Evolutionary conservation across 2,888 invertebrate genomes (phyloP), one percentile per base, ranked within the genome.

Genomic region (Nephrotoma guestfalica): DNA sequence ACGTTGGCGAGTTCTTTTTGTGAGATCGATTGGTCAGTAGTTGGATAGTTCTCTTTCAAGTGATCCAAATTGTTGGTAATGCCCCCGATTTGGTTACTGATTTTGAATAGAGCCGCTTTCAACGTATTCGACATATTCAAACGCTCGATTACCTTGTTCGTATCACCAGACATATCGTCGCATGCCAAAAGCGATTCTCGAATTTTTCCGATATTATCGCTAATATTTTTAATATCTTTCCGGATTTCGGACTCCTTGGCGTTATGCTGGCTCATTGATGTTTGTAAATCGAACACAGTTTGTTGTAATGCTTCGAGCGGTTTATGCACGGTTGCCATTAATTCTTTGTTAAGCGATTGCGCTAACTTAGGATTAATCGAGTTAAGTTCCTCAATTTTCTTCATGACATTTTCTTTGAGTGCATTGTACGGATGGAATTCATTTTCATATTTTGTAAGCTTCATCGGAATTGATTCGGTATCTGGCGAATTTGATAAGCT

Each of bases 111-210:
- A 88, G 96, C 94, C 41, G 92, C 92, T 90, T 96, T 95, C 40
- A 97, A 92, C 6, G 93, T 93, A 89, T 96, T 95, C 88, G 97
- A 96, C 88, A 94, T 94, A 87, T 95, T 93, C 1, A 98, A 92
- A 87, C 97, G 94, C 88, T 95, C 94, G 86, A 97, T 93, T 87
- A 98, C 95, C 90, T 96, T 96, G 0, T 94, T 93, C 89, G 97
- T 97, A 88, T 96, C 96, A 0, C 98, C 98, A 3, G 96, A 96
- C 91, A 97, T 93, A 89, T 97, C 97, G 90, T 97, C 97, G 90
- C 97, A 97, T 90, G 96, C 96, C 83, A 96, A 95, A n/a, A 97
- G 94, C 83, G 95, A 94, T 89, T 97, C 97, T 18, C 97, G 94
- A 30, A 97, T 93, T 90, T 94, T 94, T 15, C 95, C 94, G 0